A percentile compares a stretch with the other conserved stretches of the same genome.
phyloP scores from a whole-genome alignment of 2,797 vertebrate species.

The Scomberomorus guttatus region DNA sequence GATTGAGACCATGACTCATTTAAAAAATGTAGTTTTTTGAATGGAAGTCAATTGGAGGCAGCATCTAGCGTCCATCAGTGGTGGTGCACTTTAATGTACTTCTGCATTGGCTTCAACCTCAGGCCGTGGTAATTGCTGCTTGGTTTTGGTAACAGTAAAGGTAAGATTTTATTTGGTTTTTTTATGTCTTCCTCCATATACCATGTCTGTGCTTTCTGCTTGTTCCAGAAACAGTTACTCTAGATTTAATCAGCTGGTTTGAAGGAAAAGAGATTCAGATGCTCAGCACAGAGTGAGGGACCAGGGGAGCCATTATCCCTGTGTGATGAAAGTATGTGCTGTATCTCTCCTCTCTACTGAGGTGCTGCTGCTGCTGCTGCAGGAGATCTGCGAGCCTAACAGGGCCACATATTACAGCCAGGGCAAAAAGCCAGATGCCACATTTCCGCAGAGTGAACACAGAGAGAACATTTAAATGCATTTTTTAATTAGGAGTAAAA shows the following conservation, averaged over 20 bases:
- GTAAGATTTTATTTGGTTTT: background rate
- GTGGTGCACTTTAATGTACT: too few relatives aligned
- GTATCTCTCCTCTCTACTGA: background rate
- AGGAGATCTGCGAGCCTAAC: background rate
- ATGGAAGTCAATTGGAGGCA: too few relatives aligned
- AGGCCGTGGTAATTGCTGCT: too few relatives aligned
- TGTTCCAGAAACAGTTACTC: conserved; percentile 7
- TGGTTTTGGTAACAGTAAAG: background rate
- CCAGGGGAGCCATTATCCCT: conserved; percentile 11
- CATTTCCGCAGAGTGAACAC: background rate
- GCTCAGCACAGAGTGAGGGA: conserved; percentile 1
- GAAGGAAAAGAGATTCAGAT: background rate
- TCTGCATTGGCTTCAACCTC: too few relatives aligned
- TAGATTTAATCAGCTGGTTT: conserved; percentile 22
- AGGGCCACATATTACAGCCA: background rate
- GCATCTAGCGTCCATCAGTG: too few relatives aligned
- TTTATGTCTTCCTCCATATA: background rate
- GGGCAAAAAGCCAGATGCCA: conserved; percentile 5
- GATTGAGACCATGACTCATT: too few relatives aligned
- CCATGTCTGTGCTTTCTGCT: background rate
- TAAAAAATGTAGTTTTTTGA: too few relatives aligned
- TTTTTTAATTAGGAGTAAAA: conserved; percentile 3
- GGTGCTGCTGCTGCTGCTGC: background rate
- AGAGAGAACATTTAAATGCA: background rate
- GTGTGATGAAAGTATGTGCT: conserved; percentile 10